Evolutionary conservation across 2,888 invertebrate genomes (phyloP).

Genomic region (Harmothoe impar): DNA sequence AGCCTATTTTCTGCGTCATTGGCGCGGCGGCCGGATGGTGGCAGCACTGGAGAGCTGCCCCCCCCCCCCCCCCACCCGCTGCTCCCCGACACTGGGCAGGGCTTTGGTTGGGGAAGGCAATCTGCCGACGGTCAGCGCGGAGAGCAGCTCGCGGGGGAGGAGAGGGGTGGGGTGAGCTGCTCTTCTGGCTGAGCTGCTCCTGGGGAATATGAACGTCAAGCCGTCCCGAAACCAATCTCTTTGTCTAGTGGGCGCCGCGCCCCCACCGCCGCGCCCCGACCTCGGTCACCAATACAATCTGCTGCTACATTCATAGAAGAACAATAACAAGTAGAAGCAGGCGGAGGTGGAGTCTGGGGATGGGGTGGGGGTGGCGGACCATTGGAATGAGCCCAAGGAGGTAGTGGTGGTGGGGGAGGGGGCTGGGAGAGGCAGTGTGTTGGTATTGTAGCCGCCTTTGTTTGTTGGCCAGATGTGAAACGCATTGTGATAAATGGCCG

Average conservation of each 20-base stretch:
- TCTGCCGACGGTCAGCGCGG: slow-evolving; percentile 43
- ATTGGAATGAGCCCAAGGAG: background rate
- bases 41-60: background rate
- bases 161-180: background rate
- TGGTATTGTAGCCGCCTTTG: background rate
- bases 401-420: background rate
- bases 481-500: background rate
- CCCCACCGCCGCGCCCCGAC: slow-evolving; percentile 14
- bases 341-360: background rate
- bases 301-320: slow-evolving; percentile 46
- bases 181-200: slow-evolving; percentile 28
- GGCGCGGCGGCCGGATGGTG: slow-evolving; percentile 33
- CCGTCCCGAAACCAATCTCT: slow-evolving; percentile 43
- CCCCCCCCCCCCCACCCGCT: background rate
- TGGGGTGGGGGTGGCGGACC: background rate
- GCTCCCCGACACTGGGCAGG: background rate
- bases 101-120: slow-evolving; percentile 1
- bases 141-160: background rate
- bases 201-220: slow-evolving; percentile 53
- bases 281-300: slow-evolving; percentile 43
- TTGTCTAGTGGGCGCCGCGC: slow-evolving; percentile 41
- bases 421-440: background rate
- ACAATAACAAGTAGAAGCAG: slow-evolving; percentile 12
- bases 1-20: slow-evolving; percentile 50
- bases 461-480: background rate